Base-by-base conservation (phyloP, 1,140 invertebrate genomes). In the Cephus cinctus region DNA sequence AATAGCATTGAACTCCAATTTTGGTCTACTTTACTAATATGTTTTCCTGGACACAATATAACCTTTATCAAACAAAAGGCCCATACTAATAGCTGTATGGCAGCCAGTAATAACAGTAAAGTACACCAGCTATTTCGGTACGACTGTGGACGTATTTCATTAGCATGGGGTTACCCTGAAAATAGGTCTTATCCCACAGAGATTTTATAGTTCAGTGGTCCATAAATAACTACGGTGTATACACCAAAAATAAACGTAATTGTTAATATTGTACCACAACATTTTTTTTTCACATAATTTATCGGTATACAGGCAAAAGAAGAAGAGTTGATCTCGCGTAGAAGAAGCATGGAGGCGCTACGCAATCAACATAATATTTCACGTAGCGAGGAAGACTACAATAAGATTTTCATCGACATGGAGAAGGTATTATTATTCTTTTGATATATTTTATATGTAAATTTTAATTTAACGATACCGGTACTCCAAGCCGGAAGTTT, bases 241-340 rank as follows among this genome's bases (percentile, higher is more conserved):
- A 42, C 39, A 27, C 25, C n/a, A n/a, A 27, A 27, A 8, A 27
- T 27, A 8, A 6, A 27, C 25, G 25, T n/a, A 27, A n/a, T 27
- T 6, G 25, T 27, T 27, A 8, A 8, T 8, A 27, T 35, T 47
- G n/a, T 40, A 25, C 21, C 16, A 34, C 2, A 14, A 25, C 22
- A 14, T 9, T 43, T 43, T 43, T 16, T 43, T 43, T 43, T 8
- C 15, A 20, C 38, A 16, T 27, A 34, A 18, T 44, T 32, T 16
- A 31, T 15, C 15, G 2, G 15, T 16, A 15, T 58, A 22, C 60
- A 90, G 88, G 86, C 86, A 22, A 80, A 85, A 43, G 81, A 87
- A 70, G 83, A 86, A 68, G 86, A 89, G 58, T 71, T 89, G 21
- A 55, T 69, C 11, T 66, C 67, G 19, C 79, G 78, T 61, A 78